phyloP scores from a whole-genome alignment of 2,797 vertebrate species.

The Amblyopsis hoosieri region DNA sequence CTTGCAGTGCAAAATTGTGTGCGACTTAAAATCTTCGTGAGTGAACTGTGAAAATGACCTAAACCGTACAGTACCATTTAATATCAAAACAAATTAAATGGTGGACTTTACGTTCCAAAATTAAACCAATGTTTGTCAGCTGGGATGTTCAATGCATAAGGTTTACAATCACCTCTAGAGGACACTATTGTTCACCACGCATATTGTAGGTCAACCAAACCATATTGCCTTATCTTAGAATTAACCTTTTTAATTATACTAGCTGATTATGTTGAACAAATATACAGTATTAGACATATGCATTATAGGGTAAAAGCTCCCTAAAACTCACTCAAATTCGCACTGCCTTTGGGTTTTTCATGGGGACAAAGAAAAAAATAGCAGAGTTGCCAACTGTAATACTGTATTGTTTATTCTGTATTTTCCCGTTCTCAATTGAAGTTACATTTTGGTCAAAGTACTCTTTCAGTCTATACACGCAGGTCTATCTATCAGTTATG shows the following conservation, averaged over 20 bases:
- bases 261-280: too few relatives aligned
- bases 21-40: not conserved
- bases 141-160: slow-evolving; percentile 26
- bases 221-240: slow-evolving; percentile 20
- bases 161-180: slow-evolving; percentile 79
- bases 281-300: too few relatives aligned
- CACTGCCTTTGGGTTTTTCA: not conserved
- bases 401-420: too few relatives aligned
- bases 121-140: not conserved
- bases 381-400: not conserved
- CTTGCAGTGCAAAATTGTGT: slow-evolving; percentile 23
- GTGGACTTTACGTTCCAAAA: slow-evolving; percentile 25
- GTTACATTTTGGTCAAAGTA: not conserved
- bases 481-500: not conserved
- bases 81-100: slow-evolving; percentile 3
- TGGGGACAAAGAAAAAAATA: not conserved
- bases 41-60: slow-evolving; percentile 7
- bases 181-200: slow-evolving; percentile 81
- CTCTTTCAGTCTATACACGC: not conserved
- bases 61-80: slow-evolving; percentile 18
- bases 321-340: not conserved
- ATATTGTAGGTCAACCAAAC: slow-evolving; percentile 56
- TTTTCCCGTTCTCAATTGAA: not conserved
- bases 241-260: not conserved
- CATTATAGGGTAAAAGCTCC: too few relatives aligned